A percentile compares a stretch with the other conserved stretches of the same genome.
These are phyloP conservation scores for Aplodontia rufa DNA, from an alignment of 2,113 vertebrate species.

Conservation along the genomic window DNA sequence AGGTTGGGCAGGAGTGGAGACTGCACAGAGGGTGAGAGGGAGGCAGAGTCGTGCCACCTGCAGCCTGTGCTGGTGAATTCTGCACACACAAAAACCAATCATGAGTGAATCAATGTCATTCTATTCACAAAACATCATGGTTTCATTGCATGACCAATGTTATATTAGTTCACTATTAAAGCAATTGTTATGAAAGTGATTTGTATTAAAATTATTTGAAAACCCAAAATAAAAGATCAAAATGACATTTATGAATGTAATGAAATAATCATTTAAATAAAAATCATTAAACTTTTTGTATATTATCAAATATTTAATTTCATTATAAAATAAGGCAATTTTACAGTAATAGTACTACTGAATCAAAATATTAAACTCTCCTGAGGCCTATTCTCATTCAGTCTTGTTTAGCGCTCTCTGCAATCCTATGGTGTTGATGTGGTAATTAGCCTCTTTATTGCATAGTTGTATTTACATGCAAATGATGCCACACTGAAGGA, in stretches of 20 bases:
- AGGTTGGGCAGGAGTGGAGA: rapidly evolving
- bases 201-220: background rate
- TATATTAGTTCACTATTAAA: background rate
- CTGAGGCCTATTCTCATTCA: background rate
- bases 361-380: background rate
- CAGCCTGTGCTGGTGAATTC: too few species aligned
- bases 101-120: background rate
- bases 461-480: background rate
- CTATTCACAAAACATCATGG: background rate
- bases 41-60: background rate
- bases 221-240: background rate
- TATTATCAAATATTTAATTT: too few species aligned
- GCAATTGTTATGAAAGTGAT: background rate
- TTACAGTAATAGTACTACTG: background rate
- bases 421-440: background rate
- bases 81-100: background rate
- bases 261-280: background rate
- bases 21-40: rapidly evolving
- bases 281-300: background rate
- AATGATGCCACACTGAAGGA: rapidly evolving
- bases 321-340: too few species aligned
- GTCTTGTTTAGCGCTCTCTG: background rate
- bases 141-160: background rate
- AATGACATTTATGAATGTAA: background rate
- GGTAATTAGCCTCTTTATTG: background rate